These are phyloP conservation scores for Phasianus colchicus DNA, from an alignment of 2,113 vertebrate genomes.

Conservation along the genomic window DNA sequence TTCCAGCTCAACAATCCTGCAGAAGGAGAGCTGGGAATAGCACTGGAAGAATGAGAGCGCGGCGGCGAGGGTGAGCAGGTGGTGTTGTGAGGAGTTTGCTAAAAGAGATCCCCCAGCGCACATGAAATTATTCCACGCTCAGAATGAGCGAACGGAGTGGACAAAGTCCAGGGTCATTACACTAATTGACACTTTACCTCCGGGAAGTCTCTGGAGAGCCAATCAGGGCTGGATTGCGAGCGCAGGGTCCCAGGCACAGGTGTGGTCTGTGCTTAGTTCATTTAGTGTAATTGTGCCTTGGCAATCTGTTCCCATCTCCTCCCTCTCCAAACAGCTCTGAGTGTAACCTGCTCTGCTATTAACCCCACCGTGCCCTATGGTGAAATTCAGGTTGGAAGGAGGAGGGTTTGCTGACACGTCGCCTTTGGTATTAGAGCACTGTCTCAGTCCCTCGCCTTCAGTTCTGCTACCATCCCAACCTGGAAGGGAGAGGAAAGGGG, in stretches of 20 bases:
- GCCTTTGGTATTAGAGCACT: neutral
- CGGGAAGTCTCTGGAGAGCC: constrained; percentile 64
- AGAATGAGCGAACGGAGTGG: constrained; percentile 45
- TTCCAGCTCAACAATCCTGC: neutral
- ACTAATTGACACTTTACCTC: constrained; percentile 79
- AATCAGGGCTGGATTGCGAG: constrained; percentile 66
- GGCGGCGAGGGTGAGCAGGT: constrained; percentile 59
- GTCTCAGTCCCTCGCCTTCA: neutral
- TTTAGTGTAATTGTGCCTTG: constrained; percentile 70
- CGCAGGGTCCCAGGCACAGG: constrained; percentile 68
- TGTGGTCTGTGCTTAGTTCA: constrained; percentile 70
- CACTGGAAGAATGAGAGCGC: constrained; percentile 34
- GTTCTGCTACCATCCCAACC: neutral
- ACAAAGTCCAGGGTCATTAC: constrained; percentile 75
- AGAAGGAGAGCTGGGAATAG: constrained; percentile 53
- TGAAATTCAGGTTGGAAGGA: neutral
- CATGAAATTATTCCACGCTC: constrained; percentile 58
- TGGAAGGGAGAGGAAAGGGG: neutral
- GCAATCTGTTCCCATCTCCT: constrained; percentile 63
- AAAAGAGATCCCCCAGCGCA: constrained; percentile 61
- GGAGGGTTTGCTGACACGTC: neutral
- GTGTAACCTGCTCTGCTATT: constrained; percentile 28
- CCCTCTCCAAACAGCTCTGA: neutral
- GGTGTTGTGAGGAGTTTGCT: constrained; percentile 48
- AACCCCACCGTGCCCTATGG: constrained; percentile 28